Percentiles rank a stretch among this genome's conserved stretches.
Conservation (phyloP, 2,888 invertebrate species). For the Altica lythri region DNA sequence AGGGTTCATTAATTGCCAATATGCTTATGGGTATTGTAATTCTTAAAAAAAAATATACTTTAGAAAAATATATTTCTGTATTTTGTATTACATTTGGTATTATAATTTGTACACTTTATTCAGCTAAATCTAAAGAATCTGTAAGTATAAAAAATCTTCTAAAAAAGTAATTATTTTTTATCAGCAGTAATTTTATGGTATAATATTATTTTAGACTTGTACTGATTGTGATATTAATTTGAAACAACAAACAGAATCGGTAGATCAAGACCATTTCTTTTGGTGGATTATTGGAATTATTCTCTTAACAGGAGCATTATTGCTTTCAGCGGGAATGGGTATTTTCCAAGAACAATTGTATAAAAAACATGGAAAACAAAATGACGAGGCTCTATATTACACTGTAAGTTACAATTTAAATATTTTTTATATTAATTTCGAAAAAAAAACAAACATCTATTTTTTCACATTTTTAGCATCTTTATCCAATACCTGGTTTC, state of each 20-base stretch:
- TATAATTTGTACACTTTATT: constrained; percentile 86
- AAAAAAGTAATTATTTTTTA: constrained; percentile 8
- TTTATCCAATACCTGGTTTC: constrained; percentile 89
- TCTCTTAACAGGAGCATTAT: constrained; percentile 83
- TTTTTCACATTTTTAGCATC: constrained; percentile 68
- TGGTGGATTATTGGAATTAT: constrained; percentile 75
- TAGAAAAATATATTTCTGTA: constrained; percentile 88
- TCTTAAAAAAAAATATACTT: constrained; percentile 78
- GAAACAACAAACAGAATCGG: constrained; percentile 49
- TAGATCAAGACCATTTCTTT: constrained; percentile 60
- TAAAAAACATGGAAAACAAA: constrained; percentile 85
- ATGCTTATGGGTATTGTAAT: constrained; percentile 94
- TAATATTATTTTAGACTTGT: constrained; percentile 42
- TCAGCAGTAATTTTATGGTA: too few species aligned
- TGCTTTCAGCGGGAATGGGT: constrained; percentile 94
- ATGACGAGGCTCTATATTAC: constrained; percentile 84
- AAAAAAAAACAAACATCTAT: background rate
- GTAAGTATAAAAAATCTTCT: constrained; percentile 34
- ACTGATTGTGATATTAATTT: constrained; percentile 54
- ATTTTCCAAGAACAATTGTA: constrained; percentile 87
- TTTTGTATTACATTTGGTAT: constrained; percentile 94
- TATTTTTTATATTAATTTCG: background rate
- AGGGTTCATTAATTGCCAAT: constrained; percentile 95
- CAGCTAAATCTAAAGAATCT: constrained; percentile 61
- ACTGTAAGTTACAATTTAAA: constrained; percentile 67